Percentiles rank a stretch among this genome's conserved stretches.
Conservation (phyloP, 2,797 vertebrate genomes). For the Falco berigora region DNA sequence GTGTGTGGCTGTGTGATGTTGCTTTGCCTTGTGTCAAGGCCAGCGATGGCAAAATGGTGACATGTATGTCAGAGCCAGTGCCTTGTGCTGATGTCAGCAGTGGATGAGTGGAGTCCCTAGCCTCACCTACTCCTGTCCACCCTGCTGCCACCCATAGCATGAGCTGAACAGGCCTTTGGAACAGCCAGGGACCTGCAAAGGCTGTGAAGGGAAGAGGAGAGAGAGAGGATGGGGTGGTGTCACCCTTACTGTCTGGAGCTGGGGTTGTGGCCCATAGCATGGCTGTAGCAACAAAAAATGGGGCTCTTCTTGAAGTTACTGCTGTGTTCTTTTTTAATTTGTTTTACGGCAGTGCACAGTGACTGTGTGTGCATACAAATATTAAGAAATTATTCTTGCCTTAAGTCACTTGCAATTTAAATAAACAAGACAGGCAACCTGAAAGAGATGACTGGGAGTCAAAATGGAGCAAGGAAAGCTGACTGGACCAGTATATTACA, state of each 20-base stretch:
- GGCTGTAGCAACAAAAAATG: not conserved
- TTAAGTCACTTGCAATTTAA: conserved; percentile 4
- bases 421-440: not conserved
- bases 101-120: not conserved
- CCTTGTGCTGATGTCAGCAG: not conserved
- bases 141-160: not conserved
- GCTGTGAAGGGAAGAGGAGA: not conserved
- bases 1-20: not conserved
- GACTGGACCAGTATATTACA: not conserved
- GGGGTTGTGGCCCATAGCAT: not conserved
- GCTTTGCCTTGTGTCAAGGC: not conserved
- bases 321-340: not conserved
- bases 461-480: not conserved
- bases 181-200: not conserved
- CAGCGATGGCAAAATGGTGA: not conserved
- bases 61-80: not conserved
- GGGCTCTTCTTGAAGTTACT: not conserved
- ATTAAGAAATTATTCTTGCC: not conserved
- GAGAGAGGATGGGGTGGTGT: not conserved
- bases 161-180: not conserved
- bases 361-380: not conserved
- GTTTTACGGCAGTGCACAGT: not conserved
- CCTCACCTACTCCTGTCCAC: not conserved
- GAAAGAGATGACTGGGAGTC: not conserved
- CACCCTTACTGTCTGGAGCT: not conserved